phyloP scores from a whole-genome alignment of 2,797 vertebrate species.

The Poliocrania exsul region DNA sequence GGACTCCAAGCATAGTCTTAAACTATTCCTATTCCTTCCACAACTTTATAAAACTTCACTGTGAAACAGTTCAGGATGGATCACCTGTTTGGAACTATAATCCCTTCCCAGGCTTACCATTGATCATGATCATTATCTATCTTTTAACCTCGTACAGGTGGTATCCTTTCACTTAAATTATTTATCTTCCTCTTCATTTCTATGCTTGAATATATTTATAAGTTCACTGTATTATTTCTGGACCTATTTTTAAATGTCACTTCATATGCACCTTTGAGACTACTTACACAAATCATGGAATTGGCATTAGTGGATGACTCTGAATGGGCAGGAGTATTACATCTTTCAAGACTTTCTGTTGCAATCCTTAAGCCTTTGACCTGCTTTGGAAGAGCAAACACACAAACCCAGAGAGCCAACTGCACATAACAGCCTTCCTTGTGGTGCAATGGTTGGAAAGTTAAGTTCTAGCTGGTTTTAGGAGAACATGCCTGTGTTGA shows the following conservation, averaged over 20 bases:
- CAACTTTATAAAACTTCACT: background rate
- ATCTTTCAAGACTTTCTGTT: background rate
- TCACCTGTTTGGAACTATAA: background rate
- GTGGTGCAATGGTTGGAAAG: background rate
- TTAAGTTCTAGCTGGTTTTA: background rate
- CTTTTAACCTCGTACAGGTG: conserved; percentile 12
- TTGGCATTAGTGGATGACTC: background rate
- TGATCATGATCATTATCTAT: background rate
- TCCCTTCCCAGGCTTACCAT: background rate
- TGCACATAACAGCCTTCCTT: background rate
- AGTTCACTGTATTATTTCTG: conserved; percentile 42
- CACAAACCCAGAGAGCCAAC: background rate
- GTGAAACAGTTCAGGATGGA: background rate
- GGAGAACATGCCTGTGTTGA: background rate
- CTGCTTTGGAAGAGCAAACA: background rate
- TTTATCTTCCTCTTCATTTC: conserved; percentile 21
- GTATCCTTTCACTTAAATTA: conserved; percentile 17
- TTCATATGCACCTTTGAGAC: background rate
- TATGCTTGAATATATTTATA: conserved; percentile 55
- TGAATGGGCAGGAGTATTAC: background rate
- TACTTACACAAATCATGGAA: background rate
- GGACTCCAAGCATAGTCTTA: background rate
- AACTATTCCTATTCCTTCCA: background rate
- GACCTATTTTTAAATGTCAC: conserved; percentile 35
- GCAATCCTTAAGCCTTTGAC: background rate